Evolutionary conservation across 2,888 invertebrate genomes (phyloP).

Genomic region (Saturnia pavonia): DNA sequence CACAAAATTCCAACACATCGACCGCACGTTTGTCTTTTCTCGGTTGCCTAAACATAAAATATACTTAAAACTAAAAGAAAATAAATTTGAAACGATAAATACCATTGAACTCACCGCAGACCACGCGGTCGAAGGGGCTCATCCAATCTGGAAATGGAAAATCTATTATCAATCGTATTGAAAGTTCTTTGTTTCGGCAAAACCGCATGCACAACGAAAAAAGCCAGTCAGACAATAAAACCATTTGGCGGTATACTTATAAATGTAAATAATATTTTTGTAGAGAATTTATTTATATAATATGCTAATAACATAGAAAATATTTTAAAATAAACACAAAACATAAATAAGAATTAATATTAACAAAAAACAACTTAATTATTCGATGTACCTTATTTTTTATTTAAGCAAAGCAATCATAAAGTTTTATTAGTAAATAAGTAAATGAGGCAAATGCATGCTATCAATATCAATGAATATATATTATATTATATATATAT

Average conservation of each 20-base stretch:
- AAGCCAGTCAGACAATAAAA: constrained; percentile 12
- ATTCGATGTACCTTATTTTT: background rate
- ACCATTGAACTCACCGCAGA: constrained; percentile 96
- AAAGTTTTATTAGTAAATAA: too few species aligned
- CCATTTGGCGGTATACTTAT: background rate
- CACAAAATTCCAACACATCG: constrained; percentile 20
- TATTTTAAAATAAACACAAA: background rate
- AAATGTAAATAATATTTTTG: background rate
- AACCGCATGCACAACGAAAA: constrained; percentile 58
- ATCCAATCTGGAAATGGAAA: constrained; percentile 94
- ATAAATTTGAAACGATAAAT: constrained; percentile 85
- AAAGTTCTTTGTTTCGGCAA: constrained; percentile 70
- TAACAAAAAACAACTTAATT: background rate
- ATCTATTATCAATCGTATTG: constrained; percentile 83
- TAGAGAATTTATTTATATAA: background rate
- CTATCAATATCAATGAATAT: too few species aligned
- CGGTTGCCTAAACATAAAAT: constrained; percentile 49
- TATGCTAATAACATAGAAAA: background rate
- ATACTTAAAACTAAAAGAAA: constrained; percentile 80
- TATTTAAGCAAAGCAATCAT: background rate
- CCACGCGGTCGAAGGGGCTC: constrained; percentile 96
- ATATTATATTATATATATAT: background rate
- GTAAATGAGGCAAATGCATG: background rate
- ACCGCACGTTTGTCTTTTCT: constrained; percentile 42
- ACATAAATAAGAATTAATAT: background rate